Percentiles rank a stretch among this genome's conserved stretches.
Conservation (phyloP, 2,113 vertebrate genomes). For the Pachypanchax playfairii region DNA sequence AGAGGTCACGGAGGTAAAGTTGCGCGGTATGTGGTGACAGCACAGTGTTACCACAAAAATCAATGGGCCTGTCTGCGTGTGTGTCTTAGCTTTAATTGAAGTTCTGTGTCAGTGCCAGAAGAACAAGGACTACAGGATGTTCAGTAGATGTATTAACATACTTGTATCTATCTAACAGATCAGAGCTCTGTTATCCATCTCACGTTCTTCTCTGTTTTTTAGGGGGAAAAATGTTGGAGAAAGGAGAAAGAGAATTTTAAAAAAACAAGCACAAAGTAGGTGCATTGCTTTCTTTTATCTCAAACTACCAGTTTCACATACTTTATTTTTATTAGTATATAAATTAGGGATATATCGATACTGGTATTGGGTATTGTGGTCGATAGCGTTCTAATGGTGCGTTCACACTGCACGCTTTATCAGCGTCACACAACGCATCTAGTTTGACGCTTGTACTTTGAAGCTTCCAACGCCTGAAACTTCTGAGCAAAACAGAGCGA, state of each 20-base stretch:
- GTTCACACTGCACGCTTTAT: too few species aligned
- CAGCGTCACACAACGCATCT: too few species aligned
- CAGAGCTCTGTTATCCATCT: not conserved
- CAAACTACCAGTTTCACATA: too few species aligned
- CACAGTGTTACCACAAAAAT: constrained; percentile 68
- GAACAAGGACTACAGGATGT: constrained; percentile 41
- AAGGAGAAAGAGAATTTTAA: not conserved
- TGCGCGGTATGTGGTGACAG: constrained; percentile 58
- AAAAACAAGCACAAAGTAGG: not conserved
- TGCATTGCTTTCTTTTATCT: too few species aligned
- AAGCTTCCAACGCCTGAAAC: too few species aligned
- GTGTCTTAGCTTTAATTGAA: constrained; percentile 56
- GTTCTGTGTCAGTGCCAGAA: constrained; percentile 47
- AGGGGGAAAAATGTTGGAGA: not conserved
- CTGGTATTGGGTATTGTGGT: too few species aligned
- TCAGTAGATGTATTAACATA: constrained; percentile 39
- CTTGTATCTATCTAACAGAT: constrained; percentile 12
- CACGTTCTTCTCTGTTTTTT: not conserved
- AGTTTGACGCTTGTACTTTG: too few species aligned
- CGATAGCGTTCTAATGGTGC: too few species aligned
- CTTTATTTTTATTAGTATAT: too few species aligned
- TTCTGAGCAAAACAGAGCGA: too few species aligned
- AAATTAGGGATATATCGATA: too few species aligned
- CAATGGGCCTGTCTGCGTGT: constrained; percentile 63
- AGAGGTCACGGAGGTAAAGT: constrained; percentile 43